A percentile compares a stretch with the other conserved stretches of the same genome.
Evolutionary conservation across 2,888 invertebrate species (phyloP).

Genomic region (Gibbula magus): DNA sequence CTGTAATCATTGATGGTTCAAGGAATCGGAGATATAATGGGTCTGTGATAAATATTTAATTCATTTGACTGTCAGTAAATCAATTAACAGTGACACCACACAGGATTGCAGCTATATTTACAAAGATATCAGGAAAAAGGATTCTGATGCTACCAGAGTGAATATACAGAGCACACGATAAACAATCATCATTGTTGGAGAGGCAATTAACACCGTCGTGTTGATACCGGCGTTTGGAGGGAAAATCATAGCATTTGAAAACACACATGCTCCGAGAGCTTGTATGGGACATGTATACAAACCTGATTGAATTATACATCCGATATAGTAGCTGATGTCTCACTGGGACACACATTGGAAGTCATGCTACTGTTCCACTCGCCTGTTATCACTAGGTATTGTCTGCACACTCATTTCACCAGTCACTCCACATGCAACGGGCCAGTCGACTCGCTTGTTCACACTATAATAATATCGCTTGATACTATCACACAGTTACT

Average conservation of each 20-base stretch:
- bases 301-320: slow-evolving; percentile 17
- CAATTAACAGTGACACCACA: slow-evolving; percentile 9
- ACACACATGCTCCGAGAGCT: neutral
- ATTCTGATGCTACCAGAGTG: neutral
- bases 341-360: no score
- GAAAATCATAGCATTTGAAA: slow-evolving; percentile 21
- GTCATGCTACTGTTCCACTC: no score
- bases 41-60: slow-evolving; percentile 17
- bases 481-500: slow-evolving; percentile 12
- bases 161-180: neutral
- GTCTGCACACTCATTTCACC: neutral
- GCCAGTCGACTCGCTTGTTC: neutral
- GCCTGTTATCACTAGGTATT: neutral
- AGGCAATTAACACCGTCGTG: neutral
- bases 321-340: neutral
- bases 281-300: neutral
- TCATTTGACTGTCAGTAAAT: slow-evolving; percentile 2
- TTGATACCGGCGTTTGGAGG: slow-evolving; percentile 14
- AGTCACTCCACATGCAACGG: neutral
- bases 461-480: slow-evolving; percentile 2
- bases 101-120: neutral
- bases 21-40: neutral
- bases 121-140: neutral
- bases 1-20: neutral
- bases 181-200: neutral